Base-by-base conservation (phyloP, 2,113 vertebrate species). In the Guaruba guarouba region DNA sequence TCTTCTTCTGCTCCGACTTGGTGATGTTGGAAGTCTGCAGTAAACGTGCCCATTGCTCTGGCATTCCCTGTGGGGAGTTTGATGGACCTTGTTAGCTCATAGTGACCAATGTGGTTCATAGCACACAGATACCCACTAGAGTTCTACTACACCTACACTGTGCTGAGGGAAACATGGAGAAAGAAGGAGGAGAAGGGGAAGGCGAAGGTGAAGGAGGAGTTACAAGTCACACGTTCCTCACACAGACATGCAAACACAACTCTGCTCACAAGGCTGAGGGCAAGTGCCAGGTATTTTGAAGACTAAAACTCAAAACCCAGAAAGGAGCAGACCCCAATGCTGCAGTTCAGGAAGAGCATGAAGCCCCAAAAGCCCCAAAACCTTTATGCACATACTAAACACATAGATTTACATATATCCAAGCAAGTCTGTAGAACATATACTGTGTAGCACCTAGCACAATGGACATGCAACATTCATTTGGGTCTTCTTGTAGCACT, bases 11-110 rank as follows among this genome's bases (percentile, higher is more conserved):
- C 97, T 99, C 99, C 3, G 98, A 98, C 90, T 99, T 99, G 59
- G 99, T 99, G 98, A 99, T 99, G 97, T 99, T 99, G 95, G 99
- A 99, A 3, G 99, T 99, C 97, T 99, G 99, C 62, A 99, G 98
- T 46, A 99, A 97, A 18, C 99, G 98, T 1, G 99, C 99, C 99
- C 99, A 99, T 75, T 99, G 99, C 96, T 99, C 99, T 0, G 99
- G 99, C 99, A 99, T 99, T 37, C 99, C 99, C 99, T 99, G 43
- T 5, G 41, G 66, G 41, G 39, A 94, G 43, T 96, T 35, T 24
- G 57, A 35, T 1, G 7, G 0, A 48, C 4, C 41, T 57, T 0
- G 4, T 81, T 17, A 85, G 70, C 41, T 35, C 44, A 37, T 16
- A 31, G 18, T 48, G 35, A 54, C 12, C 19, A 14, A 17, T 0